Conservation (phyloP, 2,797 vertebrate species). For the Gallinago stenura region DNA sequence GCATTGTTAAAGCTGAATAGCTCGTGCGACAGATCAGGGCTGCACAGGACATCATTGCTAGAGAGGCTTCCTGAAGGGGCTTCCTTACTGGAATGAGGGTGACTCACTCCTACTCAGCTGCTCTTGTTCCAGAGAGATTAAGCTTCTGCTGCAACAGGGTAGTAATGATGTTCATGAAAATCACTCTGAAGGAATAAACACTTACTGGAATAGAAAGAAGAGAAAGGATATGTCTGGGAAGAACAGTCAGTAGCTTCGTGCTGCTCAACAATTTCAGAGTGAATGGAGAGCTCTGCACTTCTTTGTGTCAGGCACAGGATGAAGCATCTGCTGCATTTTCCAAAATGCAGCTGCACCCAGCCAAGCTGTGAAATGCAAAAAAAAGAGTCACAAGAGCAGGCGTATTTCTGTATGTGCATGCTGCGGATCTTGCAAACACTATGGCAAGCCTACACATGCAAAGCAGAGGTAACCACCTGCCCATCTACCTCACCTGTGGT, state of each 20-base stretch:
- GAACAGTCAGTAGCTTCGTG: background rate
- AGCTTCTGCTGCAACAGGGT: background rate
- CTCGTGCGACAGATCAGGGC: background rate
- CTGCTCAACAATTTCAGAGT: background rate
- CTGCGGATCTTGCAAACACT: background rate
- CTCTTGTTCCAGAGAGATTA: background rate
- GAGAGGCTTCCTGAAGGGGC: slow-evolving; percentile 57
- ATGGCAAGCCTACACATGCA: rapidly evolving
- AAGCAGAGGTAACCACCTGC: background rate
- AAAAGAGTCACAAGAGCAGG: too few relatives aligned
- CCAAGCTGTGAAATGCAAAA: background rate
- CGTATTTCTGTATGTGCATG: background rate
- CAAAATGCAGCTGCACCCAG: background rate
- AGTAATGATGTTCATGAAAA: background rate
- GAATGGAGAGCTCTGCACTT: background rate
- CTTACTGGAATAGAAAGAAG: background rate
- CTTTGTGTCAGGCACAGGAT: background rate
- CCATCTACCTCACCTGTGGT: rapidly evolving
- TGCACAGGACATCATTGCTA: slow-evolving; percentile 17
- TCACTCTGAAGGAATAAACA: background rate
- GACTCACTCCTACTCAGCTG: slow-evolving; percentile 7
- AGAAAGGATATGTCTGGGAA: background rate
- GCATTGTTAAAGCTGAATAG: slow-evolving; percentile 32
- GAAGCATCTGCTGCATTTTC: background rate
- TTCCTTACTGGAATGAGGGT: slow-evolving; percentile 26